Evolutionary conservation across 2,888 invertebrate species (phyloP).

Genomic region (Acleris emargana): DNA sequence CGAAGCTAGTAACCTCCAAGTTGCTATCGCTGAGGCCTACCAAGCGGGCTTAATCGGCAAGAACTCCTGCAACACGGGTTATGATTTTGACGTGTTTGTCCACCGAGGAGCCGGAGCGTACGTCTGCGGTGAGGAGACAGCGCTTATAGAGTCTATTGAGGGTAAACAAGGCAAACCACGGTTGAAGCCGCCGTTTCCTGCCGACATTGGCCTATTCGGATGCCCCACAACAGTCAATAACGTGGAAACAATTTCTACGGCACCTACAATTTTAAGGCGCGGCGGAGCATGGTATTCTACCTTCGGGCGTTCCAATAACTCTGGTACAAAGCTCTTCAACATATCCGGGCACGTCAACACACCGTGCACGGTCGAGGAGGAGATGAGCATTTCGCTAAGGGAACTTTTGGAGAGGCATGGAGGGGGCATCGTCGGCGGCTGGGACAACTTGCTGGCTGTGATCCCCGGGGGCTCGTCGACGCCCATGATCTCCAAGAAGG

Average conservation of each 20-base stretch:
- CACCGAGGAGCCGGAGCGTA: constrained; percentile 99
- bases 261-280: constrained; percentile 97
- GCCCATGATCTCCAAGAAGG: constrained; percentile 97
- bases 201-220: constrained; percentile 98
- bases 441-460: constrained; percentile 98
- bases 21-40: constrained; percentile 98
- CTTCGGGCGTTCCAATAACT: constrained; percentile 97
- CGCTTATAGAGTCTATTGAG: constrained; percentile 98
- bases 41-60: constrained; percentile 97
- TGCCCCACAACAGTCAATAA: constrained; percentile 99
- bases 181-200: constrained; percentile 99
- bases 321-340: constrained; percentile 98
- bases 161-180: constrained; percentile 99
- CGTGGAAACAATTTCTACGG: constrained; percentile 98
- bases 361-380: constrained; percentile 99
- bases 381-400: constrained; percentile 98
- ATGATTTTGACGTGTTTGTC: constrained; percentile 98
- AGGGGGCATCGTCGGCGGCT: constrained; percentile 98
- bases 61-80: constrained; percentile 97
- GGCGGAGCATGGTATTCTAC: constrained; percentile 98
- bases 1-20: constrained; percentile 98
- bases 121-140: constrained; percentile 99
- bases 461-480: constrained; percentile 99
- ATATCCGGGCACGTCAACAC: constrained; percentile 99
- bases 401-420: constrained; percentile 98